A percentile compares a stretch with the other conserved stretches of the same genome.
Evolutionary conservation across 2,888 invertebrate species (phyloP).

Genomic region (Neoaliturus tenellus): DNA sequence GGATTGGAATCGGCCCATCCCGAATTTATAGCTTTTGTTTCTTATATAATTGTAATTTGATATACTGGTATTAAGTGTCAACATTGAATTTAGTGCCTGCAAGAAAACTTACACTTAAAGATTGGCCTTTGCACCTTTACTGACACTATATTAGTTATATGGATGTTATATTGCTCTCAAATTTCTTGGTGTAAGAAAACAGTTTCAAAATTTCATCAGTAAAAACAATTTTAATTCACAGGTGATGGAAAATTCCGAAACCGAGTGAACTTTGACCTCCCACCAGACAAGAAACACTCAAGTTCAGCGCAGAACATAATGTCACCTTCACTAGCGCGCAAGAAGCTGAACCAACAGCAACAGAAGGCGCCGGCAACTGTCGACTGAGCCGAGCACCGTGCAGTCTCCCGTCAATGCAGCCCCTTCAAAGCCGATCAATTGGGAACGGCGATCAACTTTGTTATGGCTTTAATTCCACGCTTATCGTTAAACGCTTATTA

Average conservation of each 20-base stretch:
- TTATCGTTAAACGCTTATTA: conserved; percentile 15
- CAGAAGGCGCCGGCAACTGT: conserved; percentile 23
- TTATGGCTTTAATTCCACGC: conserved; percentile 29
- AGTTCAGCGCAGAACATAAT: conserved; percentile 28
- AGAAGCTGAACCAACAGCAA: conserved; percentile 42
- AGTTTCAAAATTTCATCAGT: too few relatives aligned
- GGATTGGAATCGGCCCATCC: too few relatives aligned
- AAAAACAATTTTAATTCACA: too few relatives aligned
- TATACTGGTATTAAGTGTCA: too few relatives aligned
- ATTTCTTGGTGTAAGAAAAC: too few relatives aligned
- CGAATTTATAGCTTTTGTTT: too few relatives aligned
- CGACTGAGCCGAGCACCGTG: background rate
- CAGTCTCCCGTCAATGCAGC: background rate
- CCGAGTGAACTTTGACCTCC: conserved; percentile 37
- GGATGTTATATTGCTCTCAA: too few relatives aligned
- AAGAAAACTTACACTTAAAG: too few relatives aligned
- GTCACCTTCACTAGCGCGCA: conserved; percentile 50
- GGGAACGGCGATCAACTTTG: background rate
- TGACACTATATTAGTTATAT: too few relatives aligned
- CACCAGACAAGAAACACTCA: background rate
- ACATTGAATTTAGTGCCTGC: too few relatives aligned
- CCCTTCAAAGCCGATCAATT: background rate
- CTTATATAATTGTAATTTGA: too few relatives aligned
- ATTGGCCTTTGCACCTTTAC: too few relatives aligned
- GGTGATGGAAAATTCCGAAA: conserved; percentile 39